Evolutionary conservation across 2,797 vertebrate species (phyloP).

Genomic region (Vespertilio murinus): DNA sequence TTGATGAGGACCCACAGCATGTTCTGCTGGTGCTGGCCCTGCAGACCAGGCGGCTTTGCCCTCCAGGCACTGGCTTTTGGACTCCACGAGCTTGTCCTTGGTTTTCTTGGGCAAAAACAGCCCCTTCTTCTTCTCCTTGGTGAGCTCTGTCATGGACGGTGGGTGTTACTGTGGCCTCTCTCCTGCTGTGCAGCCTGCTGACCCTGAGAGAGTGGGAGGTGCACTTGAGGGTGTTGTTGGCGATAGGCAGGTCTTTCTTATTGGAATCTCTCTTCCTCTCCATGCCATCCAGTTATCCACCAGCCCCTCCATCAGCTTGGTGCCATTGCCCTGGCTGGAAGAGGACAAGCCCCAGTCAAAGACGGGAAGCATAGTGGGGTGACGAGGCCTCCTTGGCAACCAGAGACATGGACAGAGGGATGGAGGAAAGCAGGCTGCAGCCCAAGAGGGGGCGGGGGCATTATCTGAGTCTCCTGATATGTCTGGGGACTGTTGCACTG

Average conservation of each 20-base stretch:
- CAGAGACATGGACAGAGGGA: conserved; percentile 91
- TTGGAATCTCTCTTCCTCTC: conserved; percentile 89
- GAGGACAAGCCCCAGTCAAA: conserved; percentile 90
- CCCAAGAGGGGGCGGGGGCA: too few relatives aligned
- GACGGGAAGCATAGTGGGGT: conserved; percentile 96
- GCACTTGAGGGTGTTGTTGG: conserved; percentile 98
- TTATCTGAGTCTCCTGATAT: conserved; percentile 93
- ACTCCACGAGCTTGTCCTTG: conserved; percentile 96
- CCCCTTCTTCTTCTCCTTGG: conserved; percentile 99
- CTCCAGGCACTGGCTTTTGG: conserved; percentile 88
- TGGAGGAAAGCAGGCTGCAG: conserved; percentile 91
- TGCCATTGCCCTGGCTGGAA: conserved; percentile 85
- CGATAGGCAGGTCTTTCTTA: conserved; percentile 92
- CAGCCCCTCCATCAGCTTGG: conserved; percentile 93
- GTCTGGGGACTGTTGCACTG: too few relatives aligned
- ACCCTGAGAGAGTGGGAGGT: conserved; percentile 99
- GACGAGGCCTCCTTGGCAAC: conserved; percentile 93
- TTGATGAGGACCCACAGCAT: too few relatives aligned
- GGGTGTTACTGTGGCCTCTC: conserved; percentile 88
- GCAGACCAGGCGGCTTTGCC: conserved; percentile 95
- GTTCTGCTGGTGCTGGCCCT: conserved; percentile 95
- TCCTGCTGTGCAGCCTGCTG: conserved; percentile 93
- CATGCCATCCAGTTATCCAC: too few relatives aligned
- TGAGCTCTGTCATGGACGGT: conserved; percentile 97
- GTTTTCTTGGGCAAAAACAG: conserved; percentile 99